These are phyloP conservation scores for Otus scops DNA, from an alignment of 2,797 vertebrate species.

Conservation along the genomic window DNA sequence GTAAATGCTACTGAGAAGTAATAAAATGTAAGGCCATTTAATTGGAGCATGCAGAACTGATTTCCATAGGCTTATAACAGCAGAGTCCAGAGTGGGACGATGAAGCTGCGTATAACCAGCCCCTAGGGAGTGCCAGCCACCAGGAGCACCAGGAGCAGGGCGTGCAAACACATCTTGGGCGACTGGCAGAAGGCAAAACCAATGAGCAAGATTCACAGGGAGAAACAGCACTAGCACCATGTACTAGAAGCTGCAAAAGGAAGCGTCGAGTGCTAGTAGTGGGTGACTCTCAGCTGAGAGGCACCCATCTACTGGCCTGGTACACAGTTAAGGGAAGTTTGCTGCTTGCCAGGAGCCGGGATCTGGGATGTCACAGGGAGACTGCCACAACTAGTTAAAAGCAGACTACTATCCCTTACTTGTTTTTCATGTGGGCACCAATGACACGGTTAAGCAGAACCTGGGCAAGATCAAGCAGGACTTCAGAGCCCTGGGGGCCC, in stretches of 20 bases:
- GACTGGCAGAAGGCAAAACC: not conserved
- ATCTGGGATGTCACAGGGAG: not conserved
- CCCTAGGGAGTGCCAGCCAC: not conserved
- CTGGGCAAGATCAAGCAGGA: not conserved
- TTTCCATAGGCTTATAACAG: not conserved
- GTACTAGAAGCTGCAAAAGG: not conserved
- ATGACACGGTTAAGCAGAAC: not conserved
- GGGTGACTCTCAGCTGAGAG: not conserved
- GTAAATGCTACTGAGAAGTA: not conserved
- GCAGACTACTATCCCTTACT: not conserved
- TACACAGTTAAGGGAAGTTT: not conserved
- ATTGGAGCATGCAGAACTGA: not conserved
- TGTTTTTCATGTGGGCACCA: not conserved
- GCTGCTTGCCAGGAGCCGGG: not conserved
- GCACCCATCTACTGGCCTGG: not conserved
- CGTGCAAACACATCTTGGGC: not conserved
- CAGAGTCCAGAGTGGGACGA: not conserved
- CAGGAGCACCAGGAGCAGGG: not conserved
- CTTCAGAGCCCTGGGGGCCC: not conserved
- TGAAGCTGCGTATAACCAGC: rapidly evolving
- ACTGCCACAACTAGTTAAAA: not conserved
- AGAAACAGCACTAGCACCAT: not conserved
- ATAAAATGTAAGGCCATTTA: not conserved
- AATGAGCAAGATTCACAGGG: not conserved
- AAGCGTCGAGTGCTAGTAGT: not conserved